Conservation (phyloP, 2,888 invertebrate genomes). For the Globia sparganii region DNA sequence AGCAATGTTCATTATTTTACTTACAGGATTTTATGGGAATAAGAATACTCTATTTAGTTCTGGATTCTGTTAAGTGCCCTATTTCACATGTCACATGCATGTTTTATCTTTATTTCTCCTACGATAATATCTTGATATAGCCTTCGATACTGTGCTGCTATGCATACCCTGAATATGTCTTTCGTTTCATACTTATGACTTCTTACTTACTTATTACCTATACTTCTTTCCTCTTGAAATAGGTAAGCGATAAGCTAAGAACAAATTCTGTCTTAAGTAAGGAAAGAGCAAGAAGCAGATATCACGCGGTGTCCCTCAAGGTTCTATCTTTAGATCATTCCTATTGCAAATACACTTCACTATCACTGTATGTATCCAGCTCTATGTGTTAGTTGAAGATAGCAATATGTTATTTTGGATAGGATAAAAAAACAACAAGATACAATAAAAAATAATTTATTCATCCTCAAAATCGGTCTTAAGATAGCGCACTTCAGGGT, state of each 20-base stretch:
- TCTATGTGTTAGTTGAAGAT: neutral
- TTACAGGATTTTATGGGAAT: neutral
- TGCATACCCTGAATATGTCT: neutral
- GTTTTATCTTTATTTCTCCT: neutral
- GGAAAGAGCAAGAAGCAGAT: neutral
- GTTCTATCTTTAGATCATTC: slow-evolving; percentile 18
- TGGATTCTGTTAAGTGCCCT: neutral
- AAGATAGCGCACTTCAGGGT: slow-evolving; percentile 83
- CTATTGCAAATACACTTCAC: neutral
- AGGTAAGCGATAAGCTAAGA: neutral
- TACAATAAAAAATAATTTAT: slow-evolving; percentile 66
- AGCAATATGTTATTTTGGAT: neutral
- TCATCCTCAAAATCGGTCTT: slow-evolving; percentile 75
- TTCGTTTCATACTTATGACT: neutral
- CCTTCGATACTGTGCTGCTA: slow-evolving; percentile 2
- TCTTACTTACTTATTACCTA: neutral
- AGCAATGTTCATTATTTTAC: too few relatives aligned
- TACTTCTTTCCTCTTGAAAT: neutral
- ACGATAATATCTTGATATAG: neutral
- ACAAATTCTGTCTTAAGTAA: neutral
- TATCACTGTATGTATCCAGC: neutral
- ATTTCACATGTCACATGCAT: neutral
- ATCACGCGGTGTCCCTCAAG: slow-evolving; percentile 18
- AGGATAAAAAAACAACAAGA: slow-evolving; percentile 3
- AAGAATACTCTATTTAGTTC: neutral